Evolutionary conservation across 1,140 invertebrate species (phyloP), one percentile per base, ranked within the genome.

Genomic region (Cydia splendana): DNA sequence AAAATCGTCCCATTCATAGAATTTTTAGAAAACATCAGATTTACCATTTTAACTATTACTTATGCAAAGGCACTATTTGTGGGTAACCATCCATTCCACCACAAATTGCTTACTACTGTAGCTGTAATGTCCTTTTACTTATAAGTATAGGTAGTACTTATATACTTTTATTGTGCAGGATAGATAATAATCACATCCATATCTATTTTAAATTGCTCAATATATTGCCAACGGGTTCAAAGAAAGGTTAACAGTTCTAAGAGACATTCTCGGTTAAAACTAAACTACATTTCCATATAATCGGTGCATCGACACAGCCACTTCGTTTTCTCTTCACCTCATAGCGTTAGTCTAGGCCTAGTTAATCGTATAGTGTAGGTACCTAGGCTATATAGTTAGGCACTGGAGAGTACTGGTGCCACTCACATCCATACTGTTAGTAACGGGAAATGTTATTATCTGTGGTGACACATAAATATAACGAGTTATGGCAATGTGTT

Each of bases 371-470:
- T 67, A 65, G 7, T 9, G 4, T 65, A 82, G 82, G 62, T 65
- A 79, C 57, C 20, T 24, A 62, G 18, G 53, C n/a, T 67, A 13
- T 38, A 38, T 71, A 80, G 81, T 85, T 84, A 83, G 84, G 30
- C 69, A 69, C 75, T 82, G 84, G 87, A 87, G 84, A 81, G 82
- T 85, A 6, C 53, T 57, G 20, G 57, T 62, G 57, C 86, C 78
- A 84, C 75, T 76, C 76, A 84, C 84, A 86, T 83, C 75, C 84
- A 83, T 86, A 91, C 90, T 86, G 88, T 89, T 90, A 84, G 76
- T 89, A 90, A 91, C 89, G 87, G 89, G 74, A 83, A 81, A 74
- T 62, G 78, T 82, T 84, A 85, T 87, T 87, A 87, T 84, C 65
- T 79, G 20, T 78, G 79, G 83, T 86, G 83, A 86, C 83, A 87